phyloP scores from a whole-genome alignment of 2,888 invertebrate genomes.

The Steinernema scapterisci region DNA sequence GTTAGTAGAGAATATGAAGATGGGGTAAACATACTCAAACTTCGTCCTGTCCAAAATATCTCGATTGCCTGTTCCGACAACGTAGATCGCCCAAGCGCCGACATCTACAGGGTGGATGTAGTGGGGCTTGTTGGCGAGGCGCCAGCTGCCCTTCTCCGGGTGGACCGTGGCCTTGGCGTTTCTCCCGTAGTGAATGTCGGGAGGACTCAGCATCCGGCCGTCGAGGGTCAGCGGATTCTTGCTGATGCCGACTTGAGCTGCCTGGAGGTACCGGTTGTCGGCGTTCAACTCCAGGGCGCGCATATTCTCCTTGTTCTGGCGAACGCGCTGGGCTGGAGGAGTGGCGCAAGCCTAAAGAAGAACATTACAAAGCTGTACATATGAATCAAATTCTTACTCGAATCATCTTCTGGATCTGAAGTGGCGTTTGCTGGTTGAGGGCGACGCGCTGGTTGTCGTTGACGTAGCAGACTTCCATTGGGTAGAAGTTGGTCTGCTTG shows the following conservation, averaged over 20 bases:
- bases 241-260: conserved; percentile 25
- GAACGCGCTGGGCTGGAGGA: conserved; percentile 29
- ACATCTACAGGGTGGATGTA: conserved; percentile 37
- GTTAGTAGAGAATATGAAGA: neutral
- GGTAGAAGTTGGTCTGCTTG: conserved; percentile 36
- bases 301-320: conserved; percentile 36
- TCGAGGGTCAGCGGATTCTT: conserved; percentile 38
- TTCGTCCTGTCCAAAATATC: conserved; percentile 21
- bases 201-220: conserved; percentile 42
- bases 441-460: conserved; percentile 41
- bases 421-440: conserved; percentile 14
- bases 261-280: conserved; percentile 24
- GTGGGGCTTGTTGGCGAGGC: conserved; percentile 13
- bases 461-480: conserved; percentile 40
- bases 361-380: no score
- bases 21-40: neutral
- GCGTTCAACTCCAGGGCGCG: conserved; percentile 17
- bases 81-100: conserved; percentile 38
- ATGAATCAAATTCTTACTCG: no score
- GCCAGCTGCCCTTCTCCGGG: neutral
- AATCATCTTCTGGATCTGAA: conserved; percentile 30
- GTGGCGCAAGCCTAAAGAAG: conserved; percentile 35
- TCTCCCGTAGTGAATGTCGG: conserved; percentile 37
- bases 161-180: conserved; percentile 33
- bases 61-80: conserved; percentile 33